phyloP scores from a whole-genome alignment of 2,888 invertebrate genomes.

The Xestoiulus laeticollis region DNA sequence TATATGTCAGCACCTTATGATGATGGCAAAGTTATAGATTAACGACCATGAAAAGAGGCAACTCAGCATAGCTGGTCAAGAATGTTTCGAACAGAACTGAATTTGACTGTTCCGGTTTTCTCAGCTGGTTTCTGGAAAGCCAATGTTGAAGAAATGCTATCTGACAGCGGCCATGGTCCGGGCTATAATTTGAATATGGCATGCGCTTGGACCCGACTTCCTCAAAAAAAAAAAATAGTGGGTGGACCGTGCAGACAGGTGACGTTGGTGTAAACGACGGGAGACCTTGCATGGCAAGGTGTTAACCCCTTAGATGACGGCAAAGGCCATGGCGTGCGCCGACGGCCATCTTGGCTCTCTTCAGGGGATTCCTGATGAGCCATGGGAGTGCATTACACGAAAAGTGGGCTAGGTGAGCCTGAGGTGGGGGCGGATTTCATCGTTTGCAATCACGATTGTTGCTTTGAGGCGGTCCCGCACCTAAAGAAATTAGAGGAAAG shows the following conservation, averaged over 20 bases:
- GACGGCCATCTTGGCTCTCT: neutral
- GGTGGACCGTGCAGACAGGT: neutral
- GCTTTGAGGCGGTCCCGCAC: neutral
- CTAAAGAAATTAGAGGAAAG: neutral
- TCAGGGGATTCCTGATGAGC: constrained; percentile 25
- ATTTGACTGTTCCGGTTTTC: neutral
- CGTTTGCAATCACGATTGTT: constrained; percentile 27
- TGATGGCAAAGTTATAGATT: no score
- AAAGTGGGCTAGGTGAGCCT: neutral
- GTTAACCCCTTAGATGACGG: neutral
- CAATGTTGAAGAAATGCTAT: neutral
- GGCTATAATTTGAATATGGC: neutral
- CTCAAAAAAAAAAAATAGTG: neutral
- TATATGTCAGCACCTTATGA: no score
- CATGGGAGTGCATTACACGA: neutral
- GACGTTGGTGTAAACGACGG: neutral
- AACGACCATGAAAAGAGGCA: no score
- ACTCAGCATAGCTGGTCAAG: no score
- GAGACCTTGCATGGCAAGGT: constrained; percentile 16
- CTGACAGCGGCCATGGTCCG: neutral
- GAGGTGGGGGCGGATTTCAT: constrained; percentile 18
- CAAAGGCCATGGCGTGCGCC: neutral
- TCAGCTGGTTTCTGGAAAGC: neutral
- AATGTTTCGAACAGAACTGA: no score
- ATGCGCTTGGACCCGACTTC: neutral